Base-by-base conservation (phyloP, 2,113 vertebrate genomes). In the Benthochromis sp. region DNA sequence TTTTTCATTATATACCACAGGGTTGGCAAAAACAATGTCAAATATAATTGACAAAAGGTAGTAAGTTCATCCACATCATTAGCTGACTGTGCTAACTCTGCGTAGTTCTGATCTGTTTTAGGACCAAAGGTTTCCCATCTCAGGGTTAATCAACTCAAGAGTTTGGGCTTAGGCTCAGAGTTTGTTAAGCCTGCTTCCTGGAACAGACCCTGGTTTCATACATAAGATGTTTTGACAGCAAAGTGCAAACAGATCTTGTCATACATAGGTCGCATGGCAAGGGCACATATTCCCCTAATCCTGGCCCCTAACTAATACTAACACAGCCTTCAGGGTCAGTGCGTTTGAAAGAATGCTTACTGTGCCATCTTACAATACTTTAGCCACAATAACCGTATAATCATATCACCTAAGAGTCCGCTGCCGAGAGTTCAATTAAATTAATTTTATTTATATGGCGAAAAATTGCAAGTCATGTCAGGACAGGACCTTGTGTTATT, bases 241-340 rank as follows among this genome's bases (percentile, higher is more conserved):
- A 92, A 91, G 81, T 91, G 89, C 83, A 91, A 90, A 90, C 80
- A 87, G 82, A 86, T 82, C 86, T 54, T 71, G 90, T 76, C 86
- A 83, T 83, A 85, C 81, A 53, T 21, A 80, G 17, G 21, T 80
- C 6, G 13, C 76, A 66, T 90, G 61, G 83, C 24, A 76, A 82
- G 59, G 86, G 88, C 83, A 78, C 21, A 8, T 80, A n/a, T 80
- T 47, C 38, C 84, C 86, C 69, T 79, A 88, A 80, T 80, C 80
- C 47, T 79, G 89, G 83, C 88, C 84, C 69, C 86, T 47, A 61
- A 82, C 82, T 90, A 71, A 82, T 66, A 84, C 93, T 92, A 87
- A 83, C n/a, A 45, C 87, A 91, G 85, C 89, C 84, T 81, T 92
- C 79, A 90, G 91, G 89, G 83, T 88, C 89, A 86, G 66, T 80